phyloP scores from a whole-genome alignment of 2,797 vertebrate genomes.

The Xiphorhynchus erythropygius region DNA sequence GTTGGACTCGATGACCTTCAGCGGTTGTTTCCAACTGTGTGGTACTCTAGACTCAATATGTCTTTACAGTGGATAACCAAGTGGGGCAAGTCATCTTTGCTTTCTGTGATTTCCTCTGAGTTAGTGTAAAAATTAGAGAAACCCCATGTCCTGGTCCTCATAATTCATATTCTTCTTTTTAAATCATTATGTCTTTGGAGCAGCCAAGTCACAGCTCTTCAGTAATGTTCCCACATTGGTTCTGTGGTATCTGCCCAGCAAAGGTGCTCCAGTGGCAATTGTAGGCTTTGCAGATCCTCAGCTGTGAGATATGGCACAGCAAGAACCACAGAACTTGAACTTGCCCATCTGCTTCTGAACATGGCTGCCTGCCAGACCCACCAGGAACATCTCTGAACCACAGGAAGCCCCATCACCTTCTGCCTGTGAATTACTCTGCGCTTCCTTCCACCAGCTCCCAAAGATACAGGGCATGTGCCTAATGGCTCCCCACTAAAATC shows the following conservation, averaged over 20 bases:
- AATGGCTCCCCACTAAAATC: not conserved
- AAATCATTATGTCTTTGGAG: not conserved
- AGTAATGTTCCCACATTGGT: accelerated
- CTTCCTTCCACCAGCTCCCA: not conserved
- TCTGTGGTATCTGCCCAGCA: not conserved
- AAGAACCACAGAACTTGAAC: not conserved
- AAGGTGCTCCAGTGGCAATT: not conserved
- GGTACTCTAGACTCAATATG: not conserved
- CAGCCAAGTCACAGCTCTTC: not conserved
- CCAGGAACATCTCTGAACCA: not conserved
- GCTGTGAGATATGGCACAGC: not conserved
- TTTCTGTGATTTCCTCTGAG: not conserved
- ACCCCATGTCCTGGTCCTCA: not conserved
- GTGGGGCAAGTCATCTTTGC: not conserved
- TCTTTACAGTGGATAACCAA: not conserved
- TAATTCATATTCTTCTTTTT: not conserved
- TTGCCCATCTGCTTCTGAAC: not conserved
- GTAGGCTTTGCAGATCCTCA: not conserved
- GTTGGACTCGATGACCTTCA: not conserved
- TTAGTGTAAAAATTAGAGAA: not conserved
- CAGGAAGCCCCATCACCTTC: not conserved
- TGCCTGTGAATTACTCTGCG: not conserved
- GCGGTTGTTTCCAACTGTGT: not conserved
- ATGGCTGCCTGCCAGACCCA: not conserved
- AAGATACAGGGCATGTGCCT: not conserved